These are phyloP conservation scores for Pterobdella sp. DNA, from an alignment of 2,888 invertebrate species.

Conservation along the genomic window DNA sequence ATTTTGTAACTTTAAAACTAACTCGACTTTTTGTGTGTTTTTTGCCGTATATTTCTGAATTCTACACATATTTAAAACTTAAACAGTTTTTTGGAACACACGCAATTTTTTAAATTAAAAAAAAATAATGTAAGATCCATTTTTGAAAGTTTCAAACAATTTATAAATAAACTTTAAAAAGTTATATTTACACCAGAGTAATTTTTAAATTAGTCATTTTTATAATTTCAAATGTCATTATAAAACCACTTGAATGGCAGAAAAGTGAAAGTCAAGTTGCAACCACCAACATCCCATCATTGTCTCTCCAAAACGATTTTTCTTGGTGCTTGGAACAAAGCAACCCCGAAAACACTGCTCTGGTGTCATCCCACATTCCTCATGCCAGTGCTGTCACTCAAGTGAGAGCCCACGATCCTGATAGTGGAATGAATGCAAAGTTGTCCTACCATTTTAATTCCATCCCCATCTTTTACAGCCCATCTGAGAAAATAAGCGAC, in stretches of 20 bases:
- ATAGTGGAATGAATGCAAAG: constrained; percentile 22
- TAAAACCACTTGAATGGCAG: constrained; percentile 7
- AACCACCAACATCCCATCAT: neutral
- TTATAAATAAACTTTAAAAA: too few relatives aligned
- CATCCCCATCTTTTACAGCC: constrained; percentile 10
- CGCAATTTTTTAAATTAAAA: too few relatives aligned
- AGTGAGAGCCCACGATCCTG: constrained; percentile 21
- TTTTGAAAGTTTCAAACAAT: too few relatives aligned
- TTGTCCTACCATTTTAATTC: constrained; percentile 11
- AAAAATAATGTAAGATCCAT: too few relatives aligned
- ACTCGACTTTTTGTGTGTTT: too few relatives aligned
- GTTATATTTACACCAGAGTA: too few relatives aligned
- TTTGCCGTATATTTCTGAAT: too few relatives aligned
- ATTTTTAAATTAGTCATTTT: neutral
- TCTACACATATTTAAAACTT: too few relatives aligned
- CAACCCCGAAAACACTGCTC: constrained; percentile 24
- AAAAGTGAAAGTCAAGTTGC: neutral
- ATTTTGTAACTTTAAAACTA: too few relatives aligned
- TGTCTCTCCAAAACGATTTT: neutral
- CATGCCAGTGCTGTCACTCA: constrained; percentile 11
- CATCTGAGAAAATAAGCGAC: neutral
- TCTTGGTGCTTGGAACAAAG: constrained; percentile 2
- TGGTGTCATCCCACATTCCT: constrained; percentile 19
- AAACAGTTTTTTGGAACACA: too few relatives aligned
- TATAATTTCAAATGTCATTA: neutral